Evolutionary conservation across 2,113 vertebrate genomes (phyloP).

Genomic region (Rhea americana): DNA sequence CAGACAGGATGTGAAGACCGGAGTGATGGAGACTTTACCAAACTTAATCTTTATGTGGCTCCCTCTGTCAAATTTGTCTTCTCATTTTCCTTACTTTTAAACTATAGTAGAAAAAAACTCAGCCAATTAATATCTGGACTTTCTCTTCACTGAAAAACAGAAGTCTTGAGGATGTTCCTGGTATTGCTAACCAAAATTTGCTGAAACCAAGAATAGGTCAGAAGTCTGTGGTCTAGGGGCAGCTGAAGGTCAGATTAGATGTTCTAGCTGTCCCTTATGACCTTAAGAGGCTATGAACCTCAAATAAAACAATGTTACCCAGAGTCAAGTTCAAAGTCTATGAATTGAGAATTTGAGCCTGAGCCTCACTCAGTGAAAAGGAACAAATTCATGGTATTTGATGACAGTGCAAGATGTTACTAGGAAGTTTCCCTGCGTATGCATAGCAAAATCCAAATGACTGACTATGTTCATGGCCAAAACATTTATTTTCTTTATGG

Average conservation of each 20-base stretch:
- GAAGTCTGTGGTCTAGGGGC: conserved; percentile 9
- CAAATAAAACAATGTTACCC: conserved; percentile 56
- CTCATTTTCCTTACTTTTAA: not conserved
- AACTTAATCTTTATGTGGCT: not conserved
- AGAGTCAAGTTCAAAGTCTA: conserved; percentile 47
- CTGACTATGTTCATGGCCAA: not conserved
- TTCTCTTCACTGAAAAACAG: not conserved
- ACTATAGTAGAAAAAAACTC: not conserved
- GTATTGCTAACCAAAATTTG: not conserved
- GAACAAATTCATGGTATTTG: conserved; percentile 57
- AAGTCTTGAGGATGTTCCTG: not conserved
- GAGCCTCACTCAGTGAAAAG: conserved; percentile 18
- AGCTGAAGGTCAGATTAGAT: not conserved
- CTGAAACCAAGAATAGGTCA: not conserved
- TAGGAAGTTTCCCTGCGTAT: conserved; percentile 4
- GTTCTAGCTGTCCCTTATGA: conserved; percentile 26
- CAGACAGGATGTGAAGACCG: not conserved
- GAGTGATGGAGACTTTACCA: not conserved
- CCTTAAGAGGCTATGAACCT: conserved; percentile 40
- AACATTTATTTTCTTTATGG: conserved; percentile 44
- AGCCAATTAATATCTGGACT: not conserved
- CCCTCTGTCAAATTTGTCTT: not conserved
- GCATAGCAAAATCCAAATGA: conserved; percentile 39
- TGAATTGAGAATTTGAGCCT: conserved; percentile 15
- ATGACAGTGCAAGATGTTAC: conserved; percentile 57